These are phyloP conservation scores for Cancer borealis DNA, from an alignment of 2,888 invertebrate genomes.

Conservation along the genomic window DNA sequence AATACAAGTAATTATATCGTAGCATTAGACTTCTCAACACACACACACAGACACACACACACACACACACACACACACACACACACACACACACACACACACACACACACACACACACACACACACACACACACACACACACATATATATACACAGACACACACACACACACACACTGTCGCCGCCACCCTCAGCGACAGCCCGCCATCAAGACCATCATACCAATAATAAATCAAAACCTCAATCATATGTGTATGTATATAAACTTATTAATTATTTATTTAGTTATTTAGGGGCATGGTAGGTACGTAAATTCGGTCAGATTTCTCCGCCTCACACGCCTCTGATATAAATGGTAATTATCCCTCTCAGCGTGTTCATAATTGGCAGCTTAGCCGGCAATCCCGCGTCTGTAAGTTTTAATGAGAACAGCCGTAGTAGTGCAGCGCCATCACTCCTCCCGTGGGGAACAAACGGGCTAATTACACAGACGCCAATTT, in stretches of 20 bases:
- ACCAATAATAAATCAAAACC: too few relatives aligned
- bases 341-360: slow-evolving; percentile 35
- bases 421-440: slow-evolving; percentile 22
- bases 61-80: too few relatives aligned
- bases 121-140: too few relatives aligned
- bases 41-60: too few relatives aligned
- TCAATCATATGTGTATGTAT: not conserved
- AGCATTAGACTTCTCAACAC: too few relatives aligned
- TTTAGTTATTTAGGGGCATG: not conserved
- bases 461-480: slow-evolving; percentile 17
- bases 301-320: not conserved
- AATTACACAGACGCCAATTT: slow-evolving; percentile 37
- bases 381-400: slow-evolving; percentile 43
- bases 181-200: too few relatives aligned
- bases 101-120: too few relatives aligned
- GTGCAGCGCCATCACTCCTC: slow-evolving; percentile 28
- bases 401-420: slow-evolving; percentile 43
- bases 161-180: too few relatives aligned
- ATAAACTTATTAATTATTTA: not conserved
- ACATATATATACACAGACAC: too few relatives aligned
- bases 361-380: slow-evolving; percentile 43
- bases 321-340: not conserved
- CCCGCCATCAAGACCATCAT: too few relatives aligned
- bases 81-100: too few relatives aligned
- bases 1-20: too few relatives aligned